Evolutionary conservation across 1,140 invertebrate genomes (phyloP), one percentile per base, ranked within the genome.

Genomic region (Bactericera cockerelli): DNA sequence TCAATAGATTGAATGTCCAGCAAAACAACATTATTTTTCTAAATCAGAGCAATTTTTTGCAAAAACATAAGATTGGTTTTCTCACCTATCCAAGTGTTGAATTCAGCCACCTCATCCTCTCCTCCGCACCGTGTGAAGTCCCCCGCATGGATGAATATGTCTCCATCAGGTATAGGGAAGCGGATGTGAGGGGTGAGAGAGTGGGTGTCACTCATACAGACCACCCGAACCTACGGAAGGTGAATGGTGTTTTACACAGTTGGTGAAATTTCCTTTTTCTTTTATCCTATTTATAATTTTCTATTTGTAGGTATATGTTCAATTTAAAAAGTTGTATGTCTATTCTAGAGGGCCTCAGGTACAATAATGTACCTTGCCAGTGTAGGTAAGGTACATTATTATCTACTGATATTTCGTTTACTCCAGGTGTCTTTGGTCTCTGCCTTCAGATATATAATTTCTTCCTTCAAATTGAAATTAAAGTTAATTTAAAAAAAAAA

Each of bases 171-270:
- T 64, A 88, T 78, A 63, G 81, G 75, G 69, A 83, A 82, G 64
- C 82, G 79, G 22, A 88, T 78, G 61, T 80, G 79, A 22, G 81
- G 77, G 24, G 84, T 81, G 49, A 86, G 70, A 1, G 82, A 83
- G 71, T 93, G 89, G 3, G 89, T 93, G 67, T 93, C 89, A 61
- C 86, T 89, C 79, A 92, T 89, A 66, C 88, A 92, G 11, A 92
- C 87, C 65, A 91, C 79, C 56, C 89, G 75, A 1, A 87, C 74
- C 76, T 80, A 56, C 16, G 55, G 26, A 61, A 59, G 59, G 4
- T 59, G 10, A 25, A 19, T 14, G 65, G 53, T 16, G 54, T 1
- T 24, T 58, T 25, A 56, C 26, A 26, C 19, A 25, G 3, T 6
- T 21, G 22, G 26, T 38, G 8, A 57, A 11, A 21, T 8, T 57